Base-by-base conservation (phyloP, 2,113 vertebrate species). In the Cyprinodon brontotheroides region DNA sequence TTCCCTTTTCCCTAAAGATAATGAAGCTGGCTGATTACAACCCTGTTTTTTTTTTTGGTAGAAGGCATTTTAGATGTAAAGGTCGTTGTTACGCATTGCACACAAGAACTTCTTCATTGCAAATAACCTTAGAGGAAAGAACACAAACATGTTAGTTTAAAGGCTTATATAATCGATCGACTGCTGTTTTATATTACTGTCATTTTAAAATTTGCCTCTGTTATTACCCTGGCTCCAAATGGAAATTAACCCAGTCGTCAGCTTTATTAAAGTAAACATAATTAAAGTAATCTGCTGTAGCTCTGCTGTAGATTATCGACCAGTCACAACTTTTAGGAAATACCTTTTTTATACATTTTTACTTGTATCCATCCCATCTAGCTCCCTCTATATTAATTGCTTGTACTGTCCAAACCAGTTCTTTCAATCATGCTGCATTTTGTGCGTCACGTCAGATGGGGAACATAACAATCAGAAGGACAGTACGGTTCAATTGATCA, bases 401-500 rank as follows among this genome's bases (percentile, higher is more conserved):
- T 50, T 9, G 59, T 9, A 15, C 39, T 77, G 57, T 43, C 0
- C n/a, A 8, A 14, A 38, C 41, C 60, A 37, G 29, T 59, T 59
- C 61, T 8, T 4, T 79, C 13, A 39, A 6, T 79, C 78, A 65
- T 37, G 66, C 43, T 57, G 70, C 20, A 40, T 78, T 41, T 65
- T 43, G 15, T 63, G 70, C 50, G 5, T 78, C 72, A 74, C 62
- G 70, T 74, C 76, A 77, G 74, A 80, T 75, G 70, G 57, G 72
- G 45, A 72, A 78, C 79, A 82, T 77, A 71, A 89, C 81, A 77
- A 87, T 86, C 74, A 13, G 36, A 72, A 62, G 72, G 73, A 76
- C 68, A 81, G 79, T 72, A 63, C 61, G 61, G 70, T 83, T 84
- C 81, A 80, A 91, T 86, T 85, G 88, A 86, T 82, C 67, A 76